phyloP scores from a whole-genome alignment of 2,888 invertebrate species.

The Prosopocoilus inquinatus region DNA sequence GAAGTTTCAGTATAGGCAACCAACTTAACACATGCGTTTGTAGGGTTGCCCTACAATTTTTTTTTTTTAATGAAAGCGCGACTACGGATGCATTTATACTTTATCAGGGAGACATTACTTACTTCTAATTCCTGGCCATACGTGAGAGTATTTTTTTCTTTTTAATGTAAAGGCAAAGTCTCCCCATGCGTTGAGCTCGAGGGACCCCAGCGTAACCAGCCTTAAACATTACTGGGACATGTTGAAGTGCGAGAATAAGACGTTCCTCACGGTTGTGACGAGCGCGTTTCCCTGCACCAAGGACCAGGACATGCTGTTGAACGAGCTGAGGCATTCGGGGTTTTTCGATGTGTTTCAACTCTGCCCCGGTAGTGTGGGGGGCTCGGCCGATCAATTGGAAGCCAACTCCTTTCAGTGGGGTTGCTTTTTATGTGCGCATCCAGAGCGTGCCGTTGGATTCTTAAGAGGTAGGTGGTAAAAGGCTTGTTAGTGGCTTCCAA shows the following conservation, averaged over 20 bases:
- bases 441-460: constrained; percentile 84
- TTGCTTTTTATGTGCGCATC: constrained; percentile 91
- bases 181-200: constrained; percentile 72
- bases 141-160: too few relatives aligned
- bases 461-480: constrained; percentile 61
- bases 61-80: too few relatives aligned
- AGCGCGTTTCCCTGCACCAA: constrained; percentile 90
- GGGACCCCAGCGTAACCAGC: constrained; percentile 79
- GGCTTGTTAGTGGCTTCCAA: too few relatives aligned
- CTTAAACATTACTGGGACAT: constrained; percentile 94
- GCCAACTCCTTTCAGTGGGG: constrained; percentile 72
- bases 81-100: too few relatives aligned
- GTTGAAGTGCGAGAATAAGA: constrained; percentile 85
- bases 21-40: too few relatives aligned
- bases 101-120: too few relatives aligned
- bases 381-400: constrained; percentile 51
- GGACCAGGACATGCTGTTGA: constrained; percentile 84
- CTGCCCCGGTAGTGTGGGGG: constrained; percentile 55
- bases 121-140: too few relatives aligned
- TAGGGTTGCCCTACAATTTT: too few relatives aligned
- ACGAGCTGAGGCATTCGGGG: constrained; percentile 81
- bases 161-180: constrained; percentile 60
- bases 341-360: constrained; percentile 94
- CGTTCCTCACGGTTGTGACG: constrained; percentile 86
- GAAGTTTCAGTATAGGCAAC: too few relatives aligned